A percentile compares a stretch with the other conserved stretches of the same genome.
These are phyloP conservation scores for Albula goreensis DNA, from an alignment of 2,113 vertebrate species.

Conservation along the genomic window DNA sequence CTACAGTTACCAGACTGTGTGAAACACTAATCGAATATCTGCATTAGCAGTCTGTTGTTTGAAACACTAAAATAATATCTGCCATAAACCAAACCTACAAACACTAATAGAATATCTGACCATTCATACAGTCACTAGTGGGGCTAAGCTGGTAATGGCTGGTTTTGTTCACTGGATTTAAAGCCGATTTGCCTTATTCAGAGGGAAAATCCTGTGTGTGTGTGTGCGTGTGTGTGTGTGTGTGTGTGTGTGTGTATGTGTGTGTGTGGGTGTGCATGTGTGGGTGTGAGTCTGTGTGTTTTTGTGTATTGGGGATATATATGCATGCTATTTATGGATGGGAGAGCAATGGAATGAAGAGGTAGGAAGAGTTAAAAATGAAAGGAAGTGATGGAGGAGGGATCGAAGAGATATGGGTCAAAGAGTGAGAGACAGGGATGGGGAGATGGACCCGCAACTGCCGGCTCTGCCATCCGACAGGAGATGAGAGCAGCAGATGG, in stretches of 20 bases:
- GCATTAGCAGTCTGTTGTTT: too few relatives aligned
- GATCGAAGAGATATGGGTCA: not conserved
- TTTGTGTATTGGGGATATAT: not conserved
- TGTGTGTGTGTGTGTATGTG: not conserved
- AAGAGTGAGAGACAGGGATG: not conserved
- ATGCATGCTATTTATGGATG: constrained; percentile 43
- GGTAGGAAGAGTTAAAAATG: not conserved
- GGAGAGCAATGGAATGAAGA: not conserved
- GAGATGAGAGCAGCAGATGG: constrained; percentile 30
- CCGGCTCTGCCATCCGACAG: constrained; percentile 50
- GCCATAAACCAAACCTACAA: too few relatives aligned
- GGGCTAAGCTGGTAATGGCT: constrained; percentile 10
- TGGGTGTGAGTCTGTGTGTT: not conserved
- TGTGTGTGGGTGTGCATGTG: not conserved
- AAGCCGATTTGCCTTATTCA: not conserved
- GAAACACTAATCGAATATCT: too few relatives aligned
- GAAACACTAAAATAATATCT: too few relatives aligned
- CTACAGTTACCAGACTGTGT: too few relatives aligned
- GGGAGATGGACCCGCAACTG: constrained; percentile 45
- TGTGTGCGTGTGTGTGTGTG: not conserved
- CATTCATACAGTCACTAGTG: not conserved
- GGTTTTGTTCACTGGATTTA: constrained; percentile 7
- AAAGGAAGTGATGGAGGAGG: not conserved
- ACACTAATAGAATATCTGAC: not conserved
- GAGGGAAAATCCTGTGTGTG: not conserved